Evolutionary conservation across 2,888 invertebrate species (phyloP).

Genomic region (Metalampra italica): DNA sequence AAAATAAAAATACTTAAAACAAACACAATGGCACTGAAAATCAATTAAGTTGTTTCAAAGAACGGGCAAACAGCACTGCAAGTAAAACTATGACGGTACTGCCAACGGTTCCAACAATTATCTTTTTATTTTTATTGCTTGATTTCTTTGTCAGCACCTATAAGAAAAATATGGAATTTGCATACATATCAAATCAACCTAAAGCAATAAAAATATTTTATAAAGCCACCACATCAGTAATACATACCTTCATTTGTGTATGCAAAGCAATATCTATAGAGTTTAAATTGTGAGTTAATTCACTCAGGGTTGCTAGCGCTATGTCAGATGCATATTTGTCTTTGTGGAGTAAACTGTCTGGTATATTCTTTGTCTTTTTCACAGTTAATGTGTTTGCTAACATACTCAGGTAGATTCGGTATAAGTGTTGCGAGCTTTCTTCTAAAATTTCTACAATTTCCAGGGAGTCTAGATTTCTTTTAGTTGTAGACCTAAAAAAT

Average conservation of each 20-base stretch:
- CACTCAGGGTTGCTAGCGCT: conserved; percentile 51
- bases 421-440: conserved; percentile 61
- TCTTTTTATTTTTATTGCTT: conserved; percentile 47
- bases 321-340: conserved; percentile 67
- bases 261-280: conserved; percentile 60
- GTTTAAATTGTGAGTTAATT: conserved; percentile 56
- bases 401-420: conserved; percentile 62
- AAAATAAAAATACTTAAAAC: neutral
- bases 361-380: conserved; percentile 49
- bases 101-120: conserved; percentile 58
- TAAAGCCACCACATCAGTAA: neutral
- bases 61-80: conserved; percentile 51
- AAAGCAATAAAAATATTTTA: neutral
- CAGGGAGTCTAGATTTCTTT: conserved; percentile 35
- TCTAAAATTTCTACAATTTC: conserved; percentile 59
- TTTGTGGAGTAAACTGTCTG: conserved; percentile 53
- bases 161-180: conserved; percentile 17
- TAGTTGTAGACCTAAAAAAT: conserved; percentile 19
- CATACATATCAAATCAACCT: neutral
- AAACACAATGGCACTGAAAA: neutral
- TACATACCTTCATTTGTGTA: conserved; percentile 55
- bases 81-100: conserved; percentile 49
- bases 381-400: conserved; percentile 55
- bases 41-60: conserved; percentile 47
- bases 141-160: conserved; percentile 34